phyloP scores from a whole-genome alignment of 1,140 invertebrate species.

The Schlechtendalia chinensis region DNA sequence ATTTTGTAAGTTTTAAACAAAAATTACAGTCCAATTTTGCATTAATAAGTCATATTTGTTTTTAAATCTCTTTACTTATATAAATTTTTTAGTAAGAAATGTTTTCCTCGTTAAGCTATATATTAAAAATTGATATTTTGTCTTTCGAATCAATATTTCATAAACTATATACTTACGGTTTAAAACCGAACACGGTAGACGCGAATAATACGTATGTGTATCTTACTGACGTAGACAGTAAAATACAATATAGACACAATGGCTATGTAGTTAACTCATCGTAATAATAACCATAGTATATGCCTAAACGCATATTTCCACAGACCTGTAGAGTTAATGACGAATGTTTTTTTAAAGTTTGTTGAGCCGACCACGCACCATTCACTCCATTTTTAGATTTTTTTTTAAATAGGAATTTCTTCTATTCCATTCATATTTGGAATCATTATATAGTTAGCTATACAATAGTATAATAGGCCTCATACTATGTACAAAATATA shows the following conservation, averaged over 20 bases:
- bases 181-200: neutral
- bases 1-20: no score
- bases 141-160: no score
- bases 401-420: neutral
- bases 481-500: neutral
- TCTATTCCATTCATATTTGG: slow-evolving; percentile 5
- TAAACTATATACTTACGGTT: neutral
- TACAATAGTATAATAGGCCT: slow-evolving; percentile 5
- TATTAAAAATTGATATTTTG: no score
- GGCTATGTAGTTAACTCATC: neutral
- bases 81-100: no score
- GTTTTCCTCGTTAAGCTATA: no score
- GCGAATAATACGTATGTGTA: neutral
- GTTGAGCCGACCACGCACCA: neutral
- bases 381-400: slow-evolving; percentile 36
- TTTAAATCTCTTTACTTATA: no score
- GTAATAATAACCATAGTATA: neutral
- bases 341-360: neutral
- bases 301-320: neutral
- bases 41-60: no score
- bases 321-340: neutral
- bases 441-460: neutral
- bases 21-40: no score
- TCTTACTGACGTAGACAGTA: neutral
- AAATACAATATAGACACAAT: neutral